Percentiles rank a stretch among this genome's conserved stretches.
These are phyloP conservation scores for Helleia helle DNA, from an alignment of 2,888 invertebrate species.

Conservation along the genomic window DNA sequence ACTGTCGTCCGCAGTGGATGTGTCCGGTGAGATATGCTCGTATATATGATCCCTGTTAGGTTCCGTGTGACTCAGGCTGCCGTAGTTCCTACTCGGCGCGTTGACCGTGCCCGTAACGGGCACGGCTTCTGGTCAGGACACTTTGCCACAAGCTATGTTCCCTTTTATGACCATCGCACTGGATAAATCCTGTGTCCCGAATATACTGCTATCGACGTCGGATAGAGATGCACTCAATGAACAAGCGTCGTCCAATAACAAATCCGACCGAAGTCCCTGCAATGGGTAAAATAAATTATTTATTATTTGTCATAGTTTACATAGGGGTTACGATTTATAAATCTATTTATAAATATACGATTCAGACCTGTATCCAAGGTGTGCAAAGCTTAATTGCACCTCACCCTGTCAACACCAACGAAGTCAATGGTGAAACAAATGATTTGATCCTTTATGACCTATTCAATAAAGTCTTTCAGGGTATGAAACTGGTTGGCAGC, in stretches of 20 bases:
- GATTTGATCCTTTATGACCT: too few species aligned
- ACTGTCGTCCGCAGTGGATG: slow-evolving; percentile 33
- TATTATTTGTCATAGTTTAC: too few species aligned
- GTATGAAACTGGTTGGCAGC: too few species aligned
- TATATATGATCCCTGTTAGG: slow-evolving; percentile 12
- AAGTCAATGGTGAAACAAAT: too few species aligned
- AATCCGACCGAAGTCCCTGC: slow-evolving; percentile 56
- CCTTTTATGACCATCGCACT: slow-evolving; percentile 54
- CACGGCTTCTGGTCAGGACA: slow-evolving; percentile 68
- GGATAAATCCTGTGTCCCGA: slow-evolving; percentile 44
- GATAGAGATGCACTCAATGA: slow-evolving; percentile 47
- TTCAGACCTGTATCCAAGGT: too few species aligned
- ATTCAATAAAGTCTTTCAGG: too few species aligned
- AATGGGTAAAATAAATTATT: slow-evolving; percentile 20
- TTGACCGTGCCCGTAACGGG: slow-evolving; percentile 48
- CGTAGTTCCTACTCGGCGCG: slow-evolving; percentile 40
- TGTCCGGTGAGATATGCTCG: slow-evolving; percentile 14
- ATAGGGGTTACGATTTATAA: too few species aligned
- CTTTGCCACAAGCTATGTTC: slow-evolving; percentile 36
- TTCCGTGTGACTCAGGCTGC: slow-evolving; percentile 35
- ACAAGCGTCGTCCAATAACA: slow-evolving; percentile 53
- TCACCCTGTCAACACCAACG: too few species aligned
- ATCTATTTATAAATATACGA: too few species aligned
- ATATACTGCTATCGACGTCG: slow-evolving; percentile 50
- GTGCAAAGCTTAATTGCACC: too few species aligned